phyloP scores from a whole-genome alignment of 2,797 vertebrate genomes.

The Coluber constrictor region DNA sequence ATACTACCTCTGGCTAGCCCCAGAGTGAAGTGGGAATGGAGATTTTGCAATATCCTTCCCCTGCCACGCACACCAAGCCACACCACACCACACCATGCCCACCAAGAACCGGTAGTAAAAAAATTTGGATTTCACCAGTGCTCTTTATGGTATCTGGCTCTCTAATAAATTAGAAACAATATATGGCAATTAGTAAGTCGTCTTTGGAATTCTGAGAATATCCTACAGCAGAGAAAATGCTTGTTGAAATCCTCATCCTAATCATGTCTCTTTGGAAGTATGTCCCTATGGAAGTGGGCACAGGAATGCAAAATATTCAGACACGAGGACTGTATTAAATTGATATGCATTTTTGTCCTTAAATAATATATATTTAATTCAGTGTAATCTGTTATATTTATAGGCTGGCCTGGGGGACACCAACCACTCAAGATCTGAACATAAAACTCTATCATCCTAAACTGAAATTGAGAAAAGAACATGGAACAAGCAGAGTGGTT shows the following conservation, averaged over 20 bases:
- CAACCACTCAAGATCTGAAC: background rate
- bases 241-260: background rate
- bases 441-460: constrained; percentile 14
- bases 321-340: background rate
- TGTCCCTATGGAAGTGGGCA: background rate
- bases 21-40: too few relatives aligned
- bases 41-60: too few relatives aligned
- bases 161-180: too few relatives aligned
- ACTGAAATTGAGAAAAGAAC: background rate
- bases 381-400: background rate
- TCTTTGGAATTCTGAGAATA: background rate
- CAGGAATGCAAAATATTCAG: background rate
- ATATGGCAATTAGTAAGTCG: background rate
- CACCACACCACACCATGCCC: too few relatives aligned
- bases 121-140: too few relatives aligned
- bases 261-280: background rate
- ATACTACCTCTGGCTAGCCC: too few relatives aligned
- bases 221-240: background rate
- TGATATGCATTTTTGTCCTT: background rate
- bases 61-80: too few relatives aligned
- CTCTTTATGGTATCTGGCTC: background rate
- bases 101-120: too few relatives aligned
- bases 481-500: background rate
- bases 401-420: constrained; percentile 34
- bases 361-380: background rate